phyloP scores from a whole-genome alignment of 2,888 invertebrate species.

The Arge pagana region DNA sequence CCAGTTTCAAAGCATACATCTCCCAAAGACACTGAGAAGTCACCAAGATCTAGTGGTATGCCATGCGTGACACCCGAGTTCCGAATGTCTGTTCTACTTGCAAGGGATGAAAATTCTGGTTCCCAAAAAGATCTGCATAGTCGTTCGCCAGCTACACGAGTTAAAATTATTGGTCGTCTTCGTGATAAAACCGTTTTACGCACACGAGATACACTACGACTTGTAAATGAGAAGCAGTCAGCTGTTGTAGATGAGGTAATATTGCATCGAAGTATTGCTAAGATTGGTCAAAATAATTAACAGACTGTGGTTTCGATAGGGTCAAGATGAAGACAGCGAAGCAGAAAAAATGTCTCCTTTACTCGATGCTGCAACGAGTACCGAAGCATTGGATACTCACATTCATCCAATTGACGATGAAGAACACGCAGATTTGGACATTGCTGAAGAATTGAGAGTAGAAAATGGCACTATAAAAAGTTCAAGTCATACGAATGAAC shows the following conservation, averaged over 20 bases:
- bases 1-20: conserved; percentile 48
- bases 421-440: conserved; percentile 45
- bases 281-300: background rate
- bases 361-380: conserved; percentile 59
- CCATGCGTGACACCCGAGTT: conserved; percentile 62
- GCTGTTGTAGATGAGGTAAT: conserved; percentile 49
- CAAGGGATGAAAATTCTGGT: conserved; percentile 65
- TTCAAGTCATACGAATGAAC: conserved; percentile 4
- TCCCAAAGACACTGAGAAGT: conserved; percentile 48
- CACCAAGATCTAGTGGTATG: conserved; percentile 47
- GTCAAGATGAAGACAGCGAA: conserved; percentile 78
- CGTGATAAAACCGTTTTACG: conserved; percentile 53
- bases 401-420: conserved; percentile 34
- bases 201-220: conserved; percentile 63
- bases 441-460: conserved; percentile 52
- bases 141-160: conserved; percentile 49
- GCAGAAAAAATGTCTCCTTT: conserved; percentile 82
- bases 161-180: conserved; percentile 45
- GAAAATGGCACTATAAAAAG: conserved; percentile 45
- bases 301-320: conserved; percentile 33
- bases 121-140: conserved; percentile 52
- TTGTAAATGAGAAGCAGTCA: conserved; percentile 66
- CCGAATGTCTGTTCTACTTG: conserved; percentile 74
- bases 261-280: conserved; percentile 2
- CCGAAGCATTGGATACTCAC: conserved; percentile 47